These are phyloP conservation scores for Andrena minutula DNA, from an alignment of 2,888 invertebrate species.

Conservation along the genomic window DNA sequence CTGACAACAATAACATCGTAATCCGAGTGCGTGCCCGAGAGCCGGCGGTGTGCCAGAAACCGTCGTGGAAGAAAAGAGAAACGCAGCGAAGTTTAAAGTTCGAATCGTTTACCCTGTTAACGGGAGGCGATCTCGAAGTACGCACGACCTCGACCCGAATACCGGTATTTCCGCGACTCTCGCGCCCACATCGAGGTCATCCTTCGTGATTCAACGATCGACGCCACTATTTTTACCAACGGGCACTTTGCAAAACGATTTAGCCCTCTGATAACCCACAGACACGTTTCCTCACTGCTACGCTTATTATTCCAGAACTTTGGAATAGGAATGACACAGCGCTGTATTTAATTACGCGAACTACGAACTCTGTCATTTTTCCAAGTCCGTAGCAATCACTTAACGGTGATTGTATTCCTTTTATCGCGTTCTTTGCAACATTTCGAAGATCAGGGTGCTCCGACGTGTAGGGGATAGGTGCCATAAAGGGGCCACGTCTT, in stretches of 20 bases:
- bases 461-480: too few relatives aligned
- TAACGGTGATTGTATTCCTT: too few relatives aligned
- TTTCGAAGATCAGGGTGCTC: too few relatives aligned
- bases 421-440: too few relatives aligned
- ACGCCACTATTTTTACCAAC: conserved; percentile 1
- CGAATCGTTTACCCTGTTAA: conserved; percentile 35
- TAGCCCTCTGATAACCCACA: neutral
- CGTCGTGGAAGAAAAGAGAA: conserved; percentile 30
- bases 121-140: conserved; percentile 42
- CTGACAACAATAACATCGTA: conserved; percentile 55
- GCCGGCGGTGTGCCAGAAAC: neutral
- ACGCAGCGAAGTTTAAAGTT: conserved; percentile 28
- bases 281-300: too few relatives aligned
- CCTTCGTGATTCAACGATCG: conserved; percentile 17
- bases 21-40: conserved; percentile 20
- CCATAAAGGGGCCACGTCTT: too few relatives aligned
- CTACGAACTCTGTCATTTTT: too few relatives aligned
- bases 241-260: neutral
- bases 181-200: conserved; percentile 44
- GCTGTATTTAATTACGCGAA: too few relatives aligned
- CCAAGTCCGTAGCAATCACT: too few relatives aligned
- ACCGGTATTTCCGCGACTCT: conserved; percentile 50
- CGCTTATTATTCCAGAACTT: too few relatives aligned
- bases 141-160: conserved; percentile 50
- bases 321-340: too few relatives aligned